Conservation (phyloP, 2,113 vertebrate genomes). For the Phoxinus phoxinus region DNA sequence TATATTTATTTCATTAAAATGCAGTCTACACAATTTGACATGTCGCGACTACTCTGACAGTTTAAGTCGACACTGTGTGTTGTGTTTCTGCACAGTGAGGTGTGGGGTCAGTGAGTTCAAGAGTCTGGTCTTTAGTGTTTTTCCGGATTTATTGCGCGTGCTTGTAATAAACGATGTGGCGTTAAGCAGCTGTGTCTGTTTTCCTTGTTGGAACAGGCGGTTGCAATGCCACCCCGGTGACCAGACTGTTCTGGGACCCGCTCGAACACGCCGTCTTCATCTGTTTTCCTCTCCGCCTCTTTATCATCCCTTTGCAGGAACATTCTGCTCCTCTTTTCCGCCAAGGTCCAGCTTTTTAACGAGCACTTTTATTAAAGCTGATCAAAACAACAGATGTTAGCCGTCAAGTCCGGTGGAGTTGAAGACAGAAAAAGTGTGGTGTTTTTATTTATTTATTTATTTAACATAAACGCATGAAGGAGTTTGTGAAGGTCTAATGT, state of each 20-base stretch:
- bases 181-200: constrained; percentile 41
- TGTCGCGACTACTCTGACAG: background rate
- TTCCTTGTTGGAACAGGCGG: background rate
- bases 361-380: constrained; percentile 35
- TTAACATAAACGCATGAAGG: background rate
- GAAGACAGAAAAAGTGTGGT: background rate
- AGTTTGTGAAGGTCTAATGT: background rate
- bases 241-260: constrained; percentile 25
- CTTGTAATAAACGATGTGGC: constrained; percentile 14
- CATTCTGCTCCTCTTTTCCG: background rate
- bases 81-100: background rate
- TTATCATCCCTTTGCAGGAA: constrained; percentile 36
- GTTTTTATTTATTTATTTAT: background rate
- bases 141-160: background rate
- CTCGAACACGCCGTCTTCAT: constrained; percentile 12
- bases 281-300: constrained; percentile 37
- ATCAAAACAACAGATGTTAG: constrained; percentile 53
- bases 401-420: constrained; percentile 20
- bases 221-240: constrained; percentile 15
- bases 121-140: background rate
- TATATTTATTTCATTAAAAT: no score
- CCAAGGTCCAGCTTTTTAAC: constrained; percentile 36
- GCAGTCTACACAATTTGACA: no score
- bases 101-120: background rate
- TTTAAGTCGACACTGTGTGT: background rate